A percentile compares a stretch with the other conserved stretches of the same genome.
These are phyloP conservation scores for Eretmocerus hayati DNA, from an alignment of 2,888 invertebrate species.

Conservation along the genomic window DNA sequence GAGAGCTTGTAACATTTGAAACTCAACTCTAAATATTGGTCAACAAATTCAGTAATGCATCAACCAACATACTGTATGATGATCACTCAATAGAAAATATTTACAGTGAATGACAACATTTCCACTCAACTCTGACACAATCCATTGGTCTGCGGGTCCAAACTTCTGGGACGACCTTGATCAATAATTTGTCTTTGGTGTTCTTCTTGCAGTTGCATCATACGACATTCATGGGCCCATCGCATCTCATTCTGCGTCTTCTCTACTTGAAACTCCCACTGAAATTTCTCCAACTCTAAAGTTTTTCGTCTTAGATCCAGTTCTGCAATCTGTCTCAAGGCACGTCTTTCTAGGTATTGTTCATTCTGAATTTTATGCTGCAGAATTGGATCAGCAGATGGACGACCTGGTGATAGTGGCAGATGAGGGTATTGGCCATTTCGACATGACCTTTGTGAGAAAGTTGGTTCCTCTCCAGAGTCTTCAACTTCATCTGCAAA, in stretches of 20 bases:
- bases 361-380: slow-evolving; percentile 28
- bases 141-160: too few relatives aligned
- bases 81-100: too few relatives aligned
- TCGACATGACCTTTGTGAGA: not conserved
- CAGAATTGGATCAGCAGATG: slow-evolving; percentile 3
- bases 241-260: slow-evolving; percentile 33
- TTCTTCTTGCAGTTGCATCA: slow-evolving; percentile 38
- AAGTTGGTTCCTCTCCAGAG: not conserved
- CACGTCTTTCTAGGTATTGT: slow-evolving; percentile 32
- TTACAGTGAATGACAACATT: too few relatives aligned
- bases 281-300: slow-evolving; percentile 33
- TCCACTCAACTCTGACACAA: not conserved
- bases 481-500: slow-evolving; percentile 7
- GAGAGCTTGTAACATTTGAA: too few relatives aligned
- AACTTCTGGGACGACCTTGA: slow-evolving; percentile 25
- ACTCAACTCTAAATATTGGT: too few relatives aligned
- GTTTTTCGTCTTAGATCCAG: slow-evolving; percentile 35
- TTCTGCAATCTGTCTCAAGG: slow-evolving; percentile 33
- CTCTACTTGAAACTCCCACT: slow-evolving; percentile 36
- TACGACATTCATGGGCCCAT: slow-evolving; percentile 34
- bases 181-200: slow-evolving; percentile 31
- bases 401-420: not conserved
- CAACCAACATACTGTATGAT: too few relatives aligned
- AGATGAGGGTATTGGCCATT: slow-evolving; percentile 3
- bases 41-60: too few relatives aligned